Base-by-base conservation (phyloP, 2,113 vertebrate genomes). In the Gracilinanus agilis region DNA sequence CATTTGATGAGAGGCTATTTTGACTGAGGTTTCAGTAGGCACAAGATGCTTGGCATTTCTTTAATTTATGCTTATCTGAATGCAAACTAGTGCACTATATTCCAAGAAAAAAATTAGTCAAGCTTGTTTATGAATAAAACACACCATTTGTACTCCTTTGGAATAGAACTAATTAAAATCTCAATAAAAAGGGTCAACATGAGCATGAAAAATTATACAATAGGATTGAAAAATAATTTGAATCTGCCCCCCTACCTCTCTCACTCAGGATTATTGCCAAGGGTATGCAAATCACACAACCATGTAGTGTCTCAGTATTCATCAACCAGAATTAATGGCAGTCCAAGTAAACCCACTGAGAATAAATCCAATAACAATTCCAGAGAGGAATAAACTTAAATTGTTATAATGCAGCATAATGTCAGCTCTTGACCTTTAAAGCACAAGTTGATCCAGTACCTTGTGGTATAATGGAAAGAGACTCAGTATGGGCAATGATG, bases 71-170 rank as follows among this genome's bases (percentile, higher is more conserved):
- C 34, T 25, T 4, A 24, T 89, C 61, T 75, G 24, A 90, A 93
- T 93, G 29, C n/a, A 56, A 94, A 53, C n/a, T 40, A 40, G 21
- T 92, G 89, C 75, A 89, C n/a, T n/a, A 0, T 44, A 49, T 54
- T 83, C 34, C 67, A 90, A 55, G 53, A 88, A 92, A 29, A 19
- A 3, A 90, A 89, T 34, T 24, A 11, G 0, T 29, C 40, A 83
- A 90, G 44, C 55, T 44, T 6, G 21, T 90, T 90, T 95, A 93
- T 53, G 55, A 93, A 54, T 12, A 92, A 91, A 94, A 93, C 53
- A 88, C 3, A 56, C 49, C 29, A 54, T 29, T n/a, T 92, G 29
- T 40, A 44, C 34, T 53, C 34, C 10, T 34, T 44, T 0, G 88
- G 89, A 34, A 75, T 9, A 94, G 44, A 90, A 89, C 83, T 93